phyloP scores from a whole-genome alignment of 2,888 invertebrate genomes.

The Apantesis nais region DNA sequence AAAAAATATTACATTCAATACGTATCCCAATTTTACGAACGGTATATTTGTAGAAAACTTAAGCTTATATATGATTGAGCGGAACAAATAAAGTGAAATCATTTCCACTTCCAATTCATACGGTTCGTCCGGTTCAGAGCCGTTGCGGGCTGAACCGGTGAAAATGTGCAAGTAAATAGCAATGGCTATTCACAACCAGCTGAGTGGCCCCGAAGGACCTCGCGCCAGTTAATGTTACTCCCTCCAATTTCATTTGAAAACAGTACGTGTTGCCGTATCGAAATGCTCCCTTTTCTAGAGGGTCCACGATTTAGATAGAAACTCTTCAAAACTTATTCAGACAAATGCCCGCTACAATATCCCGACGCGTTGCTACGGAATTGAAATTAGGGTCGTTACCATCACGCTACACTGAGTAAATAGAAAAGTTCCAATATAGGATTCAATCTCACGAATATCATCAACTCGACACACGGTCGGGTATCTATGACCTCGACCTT shows the following conservation, averaged over 20 bases:
- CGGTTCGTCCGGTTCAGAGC: conserved; percentile 40
- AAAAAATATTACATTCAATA: conserved; percentile 8
- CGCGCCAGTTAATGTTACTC: conserved; percentile 57
- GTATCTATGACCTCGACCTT: conserved; percentile 54
- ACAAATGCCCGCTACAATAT: conserved; percentile 64
- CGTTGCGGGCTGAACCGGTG: conserved; percentile 52
- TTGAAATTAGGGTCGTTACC: conserved; percentile 74
- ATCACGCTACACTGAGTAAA: conserved; percentile 64
- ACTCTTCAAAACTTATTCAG: conserved; percentile 70
- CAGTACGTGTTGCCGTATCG: conserved; percentile 75
- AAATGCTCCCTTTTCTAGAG: conserved; percentile 71
- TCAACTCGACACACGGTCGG: conserved; percentile 38
- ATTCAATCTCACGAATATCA: conserved; percentile 65
- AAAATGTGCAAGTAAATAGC: conserved; percentile 61
- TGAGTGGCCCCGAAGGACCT: conserved; percentile 57
- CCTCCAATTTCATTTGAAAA: conserved; percentile 78
- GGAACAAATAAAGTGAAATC: conserved; percentile 35
- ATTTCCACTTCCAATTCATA: conserved; percentile 51
- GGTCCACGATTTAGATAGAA: conserved; percentile 66
- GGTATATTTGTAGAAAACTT: conserved; percentile 28
- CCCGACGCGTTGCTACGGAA: conserved; percentile 69
- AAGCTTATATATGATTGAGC: conserved; percentile 10
- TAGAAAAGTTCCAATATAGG: conserved; percentile 66
- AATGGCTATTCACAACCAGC: conserved; percentile 55
- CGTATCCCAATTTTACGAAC: conserved; percentile 4